phyloP scores from a whole-genome alignment of 2,797 vertebrate genomes.

The Myiotriccus ornatus region DNA sequence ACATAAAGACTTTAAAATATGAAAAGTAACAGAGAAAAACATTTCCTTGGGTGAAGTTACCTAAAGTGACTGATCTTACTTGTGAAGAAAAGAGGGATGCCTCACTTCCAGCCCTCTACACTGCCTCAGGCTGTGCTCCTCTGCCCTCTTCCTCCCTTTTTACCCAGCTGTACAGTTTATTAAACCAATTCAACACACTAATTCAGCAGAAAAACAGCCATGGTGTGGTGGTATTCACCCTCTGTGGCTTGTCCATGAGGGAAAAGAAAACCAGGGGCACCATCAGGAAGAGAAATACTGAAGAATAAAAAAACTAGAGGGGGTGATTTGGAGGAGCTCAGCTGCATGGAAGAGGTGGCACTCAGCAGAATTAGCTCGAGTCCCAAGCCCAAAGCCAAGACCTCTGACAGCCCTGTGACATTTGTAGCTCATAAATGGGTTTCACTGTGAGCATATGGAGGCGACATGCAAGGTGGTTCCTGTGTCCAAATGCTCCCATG shows the following conservation, averaged over 20 bases:
- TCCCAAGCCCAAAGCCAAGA: background rate
- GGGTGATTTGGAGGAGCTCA: background rate
- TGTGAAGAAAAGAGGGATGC: background rate
- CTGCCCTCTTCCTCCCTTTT: background rate
- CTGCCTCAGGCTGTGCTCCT: background rate
- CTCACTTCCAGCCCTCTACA: background rate
- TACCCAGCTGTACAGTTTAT: background rate
- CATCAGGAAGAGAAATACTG: background rate
- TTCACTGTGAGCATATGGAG: background rate
- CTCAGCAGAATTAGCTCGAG: background rate
- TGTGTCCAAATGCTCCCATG: fast-evolving
- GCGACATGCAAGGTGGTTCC: background rate
- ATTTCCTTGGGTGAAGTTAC: background rate
- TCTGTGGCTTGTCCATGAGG: background rate
- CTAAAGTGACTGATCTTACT: background rate
- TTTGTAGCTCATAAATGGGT: background rate
- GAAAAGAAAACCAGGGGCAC: background rate
- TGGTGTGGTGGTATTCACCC: background rate
- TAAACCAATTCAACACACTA: background rate
- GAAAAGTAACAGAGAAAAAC: conserved; percentile 5
- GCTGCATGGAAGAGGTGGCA: background rate
- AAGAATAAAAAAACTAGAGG: background rate
- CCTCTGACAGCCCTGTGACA: background rate
- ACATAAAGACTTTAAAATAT: background rate
- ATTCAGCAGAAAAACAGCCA: background rate